Percentiles rank a stretch among this genome's conserved stretches.
These are phyloP conservation scores for Mystacornis crossleyi DNA, from an alignment of 2,113 vertebrate genomes.

Conservation along the genomic window DNA sequence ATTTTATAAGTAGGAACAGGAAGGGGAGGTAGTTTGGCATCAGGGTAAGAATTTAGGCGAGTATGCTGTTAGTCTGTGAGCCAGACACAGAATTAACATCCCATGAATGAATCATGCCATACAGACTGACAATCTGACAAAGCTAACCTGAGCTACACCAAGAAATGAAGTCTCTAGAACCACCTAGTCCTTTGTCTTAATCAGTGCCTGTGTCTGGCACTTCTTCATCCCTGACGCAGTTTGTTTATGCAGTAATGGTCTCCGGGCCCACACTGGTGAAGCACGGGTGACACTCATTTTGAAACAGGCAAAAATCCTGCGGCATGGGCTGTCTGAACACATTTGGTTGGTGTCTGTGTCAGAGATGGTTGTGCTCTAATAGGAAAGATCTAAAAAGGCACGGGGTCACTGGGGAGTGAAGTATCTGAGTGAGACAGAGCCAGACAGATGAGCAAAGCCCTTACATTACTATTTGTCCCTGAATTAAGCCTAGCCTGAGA, in stretches of 20 bases:
- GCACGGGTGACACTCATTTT: not conserved
- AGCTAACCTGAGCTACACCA: not conserved
- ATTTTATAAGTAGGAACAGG: constrained; percentile 12
- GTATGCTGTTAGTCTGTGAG: not conserved
- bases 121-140: constrained; percentile 9
- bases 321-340: not conserved
- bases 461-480: not conserved
- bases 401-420: accelerated
- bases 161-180: not conserved
- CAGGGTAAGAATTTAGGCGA: not conserved
- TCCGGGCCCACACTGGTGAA: not conserved
- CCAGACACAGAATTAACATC: constrained; percentile 33
- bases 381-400: not conserved
- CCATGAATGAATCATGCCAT: not conserved
- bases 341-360: not conserved
- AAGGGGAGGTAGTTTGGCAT: not conserved
- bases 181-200: not conserved
- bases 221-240: not conserved
- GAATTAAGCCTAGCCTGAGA: not conserved
- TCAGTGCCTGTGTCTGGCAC: not conserved
- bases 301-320: not conserved
- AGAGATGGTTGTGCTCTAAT: not conserved
- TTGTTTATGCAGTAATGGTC: not conserved
- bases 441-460: not conserved
- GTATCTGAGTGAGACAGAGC: not conserved